Evolutionary conservation across 2,113 vertebrate genomes (phyloP).

Genomic region (Chrysochloris asiatica): DNA sequence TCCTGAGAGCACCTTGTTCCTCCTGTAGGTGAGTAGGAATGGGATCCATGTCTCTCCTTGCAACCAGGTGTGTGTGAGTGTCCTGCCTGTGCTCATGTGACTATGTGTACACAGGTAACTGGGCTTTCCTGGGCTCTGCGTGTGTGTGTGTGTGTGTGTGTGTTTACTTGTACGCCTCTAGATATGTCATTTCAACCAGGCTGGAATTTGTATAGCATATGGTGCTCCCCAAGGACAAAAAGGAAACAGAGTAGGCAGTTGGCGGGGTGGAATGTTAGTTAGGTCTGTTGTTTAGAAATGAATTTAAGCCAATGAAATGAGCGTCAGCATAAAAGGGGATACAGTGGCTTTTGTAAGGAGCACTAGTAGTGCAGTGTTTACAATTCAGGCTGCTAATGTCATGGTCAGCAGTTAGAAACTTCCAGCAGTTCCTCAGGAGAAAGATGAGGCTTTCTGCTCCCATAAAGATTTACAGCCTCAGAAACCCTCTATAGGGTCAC

Average conservation of each 20-base stretch:
- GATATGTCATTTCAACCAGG: neutral
- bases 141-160: neutral
- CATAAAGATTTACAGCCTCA: too few species aligned
- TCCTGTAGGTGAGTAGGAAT: constrained; percentile 50
- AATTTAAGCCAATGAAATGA: too few species aligned
- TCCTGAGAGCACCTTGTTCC: neutral
- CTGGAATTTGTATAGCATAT: neutral
- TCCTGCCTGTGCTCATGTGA: too few species aligned
- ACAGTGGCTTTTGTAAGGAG: neutral
- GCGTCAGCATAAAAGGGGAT: neutral
- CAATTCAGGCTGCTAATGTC: too few species aligned
- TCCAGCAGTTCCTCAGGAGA: too few species aligned
- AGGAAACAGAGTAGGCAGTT: neutral
- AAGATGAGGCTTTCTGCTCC: too few species aligned
- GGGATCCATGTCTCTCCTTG: neutral
- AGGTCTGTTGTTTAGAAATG: neutral
- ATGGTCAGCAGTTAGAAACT: too few species aligned
- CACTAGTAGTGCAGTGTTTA: too few species aligned
- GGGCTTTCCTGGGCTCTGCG: neutral
- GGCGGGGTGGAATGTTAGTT: neutral
- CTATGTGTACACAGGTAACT: too few species aligned
- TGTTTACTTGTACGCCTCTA: neutral
- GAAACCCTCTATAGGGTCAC: too few species aligned
- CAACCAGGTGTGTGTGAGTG: neutral
- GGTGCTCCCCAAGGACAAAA: neutral